Percentiles rank a stretch among this genome's conserved stretches.
These are phyloP conservation scores for Campylorhamphus procurvoides DNA, from an alignment of 2,113 vertebrate species.

Conservation along the genomic window DNA sequence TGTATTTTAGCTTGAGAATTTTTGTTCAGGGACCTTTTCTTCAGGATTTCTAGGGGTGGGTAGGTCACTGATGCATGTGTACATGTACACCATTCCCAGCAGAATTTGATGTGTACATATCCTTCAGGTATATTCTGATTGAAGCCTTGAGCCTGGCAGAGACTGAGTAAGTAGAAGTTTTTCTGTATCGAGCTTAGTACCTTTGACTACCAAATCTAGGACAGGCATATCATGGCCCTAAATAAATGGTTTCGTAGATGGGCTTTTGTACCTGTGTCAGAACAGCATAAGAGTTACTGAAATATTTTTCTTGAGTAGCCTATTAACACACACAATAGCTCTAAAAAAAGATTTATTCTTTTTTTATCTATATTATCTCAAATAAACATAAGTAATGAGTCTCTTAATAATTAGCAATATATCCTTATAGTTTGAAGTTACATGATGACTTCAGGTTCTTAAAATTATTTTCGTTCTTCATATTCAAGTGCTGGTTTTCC, in stretches of 20 bases:
- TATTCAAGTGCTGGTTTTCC: not conserved
- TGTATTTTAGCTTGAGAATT: not conserved
- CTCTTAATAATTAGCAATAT: not conserved
- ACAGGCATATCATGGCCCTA: not conserved
- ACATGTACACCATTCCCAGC: not conserved
- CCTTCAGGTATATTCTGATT: not conserved
- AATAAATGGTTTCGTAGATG: not conserved
- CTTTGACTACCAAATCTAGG: not conserved
- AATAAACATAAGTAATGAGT: not conserved
- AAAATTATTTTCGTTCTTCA: not conserved
- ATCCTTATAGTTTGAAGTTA: not conserved
- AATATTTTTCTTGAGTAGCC: not conserved
- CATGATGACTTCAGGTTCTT: not conserved
- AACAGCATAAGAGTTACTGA: not conserved
- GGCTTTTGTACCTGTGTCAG: not conserved
- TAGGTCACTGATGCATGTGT: not conserved
- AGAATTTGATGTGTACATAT: accelerated
- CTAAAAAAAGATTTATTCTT: not conserved
- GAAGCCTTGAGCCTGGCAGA: not conserved
- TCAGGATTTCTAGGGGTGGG: not conserved
- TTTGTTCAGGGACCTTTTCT: not conserved
- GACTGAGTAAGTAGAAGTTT: not conserved
- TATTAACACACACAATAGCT: not conserved
- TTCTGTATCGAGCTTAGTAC: not conserved
- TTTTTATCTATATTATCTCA: not conserved